Percentiles rank a stretch among this genome's conserved stretches.
Conservation (phyloP, 2,888 invertebrate genomes). For the Nephrotoma appendiculata region DNA sequence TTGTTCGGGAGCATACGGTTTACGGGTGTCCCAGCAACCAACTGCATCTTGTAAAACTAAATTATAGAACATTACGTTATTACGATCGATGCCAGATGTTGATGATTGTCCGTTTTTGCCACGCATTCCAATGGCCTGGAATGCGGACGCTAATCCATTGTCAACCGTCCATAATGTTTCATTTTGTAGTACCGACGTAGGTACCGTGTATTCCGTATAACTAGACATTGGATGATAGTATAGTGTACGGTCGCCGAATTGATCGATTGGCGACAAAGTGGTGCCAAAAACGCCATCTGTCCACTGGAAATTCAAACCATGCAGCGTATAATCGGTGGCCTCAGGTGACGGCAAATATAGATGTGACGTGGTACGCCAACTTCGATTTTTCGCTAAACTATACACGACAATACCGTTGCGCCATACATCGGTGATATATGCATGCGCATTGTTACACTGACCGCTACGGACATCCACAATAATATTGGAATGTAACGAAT, state of each 20-base stretch:
- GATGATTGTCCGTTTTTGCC: slow-evolving; percentile 54
- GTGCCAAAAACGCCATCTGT: slow-evolving; percentile 67
- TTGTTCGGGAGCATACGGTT: slow-evolving; percentile 47
- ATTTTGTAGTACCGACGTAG: slow-evolving; percentile 47
- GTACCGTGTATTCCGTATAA: slow-evolving; percentile 60
- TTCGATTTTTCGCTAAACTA: slow-evolving; percentile 24
- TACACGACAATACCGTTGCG: slow-evolving; percentile 36
- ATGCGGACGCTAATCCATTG: slow-evolving; percentile 22
- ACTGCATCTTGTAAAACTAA: slow-evolving; percentile 60
- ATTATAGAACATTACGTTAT: slow-evolving; percentile 62
- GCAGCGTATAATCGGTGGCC: slow-evolving; percentile 56
- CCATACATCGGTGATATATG: slow-evolving; percentile 51
- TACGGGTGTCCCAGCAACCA: slow-evolving; percentile 66
- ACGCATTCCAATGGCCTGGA: slow-evolving; percentile 33
- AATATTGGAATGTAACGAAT: slow-evolving; percentile 40
- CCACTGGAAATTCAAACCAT: slow-evolving; percentile 68
- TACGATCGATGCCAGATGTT: slow-evolving; percentile 53
- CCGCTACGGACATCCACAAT: slow-evolving; percentile 41
- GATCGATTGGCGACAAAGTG: slow-evolving; percentile 41
- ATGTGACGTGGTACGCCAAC: slow-evolving; percentile 29
- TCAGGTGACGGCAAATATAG: slow-evolving; percentile 27
- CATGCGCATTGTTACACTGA: slow-evolving; percentile 41
- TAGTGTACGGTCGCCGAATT: slow-evolving; percentile 42
- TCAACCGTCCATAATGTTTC: slow-evolving; percentile 35
- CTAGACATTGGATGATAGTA: slow-evolving; percentile 76